phyloP scores from a whole-genome alignment of 2,113 vertebrate genomes.

The Tapirus terrestris region DNA sequence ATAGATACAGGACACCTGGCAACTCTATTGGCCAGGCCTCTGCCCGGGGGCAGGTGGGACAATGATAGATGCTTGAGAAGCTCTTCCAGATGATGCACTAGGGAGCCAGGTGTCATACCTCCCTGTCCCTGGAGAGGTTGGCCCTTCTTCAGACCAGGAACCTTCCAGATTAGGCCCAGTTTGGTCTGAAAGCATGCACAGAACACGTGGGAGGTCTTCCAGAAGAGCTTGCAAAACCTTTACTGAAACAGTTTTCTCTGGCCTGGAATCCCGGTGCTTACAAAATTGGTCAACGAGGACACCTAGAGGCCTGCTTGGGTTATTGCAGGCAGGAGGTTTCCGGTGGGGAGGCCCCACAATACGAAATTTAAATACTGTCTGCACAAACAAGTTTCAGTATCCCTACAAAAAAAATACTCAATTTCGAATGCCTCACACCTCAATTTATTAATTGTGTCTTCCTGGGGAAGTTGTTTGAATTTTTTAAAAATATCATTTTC shows the following conservation, averaged over 20 bases:
- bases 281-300: conserved; percentile 73
- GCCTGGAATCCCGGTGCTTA: neutral
- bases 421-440: neutral
- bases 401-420: neutral
- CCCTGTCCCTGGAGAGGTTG: neutral
- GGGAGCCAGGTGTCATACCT: too few relatives aligned
- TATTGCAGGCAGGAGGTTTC: neutral
- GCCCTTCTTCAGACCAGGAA: neutral
- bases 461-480: neutral
- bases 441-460: neutral
- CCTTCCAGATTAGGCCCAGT: neutral
- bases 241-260: neutral
- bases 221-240: neutral
- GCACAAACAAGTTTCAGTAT: neutral
- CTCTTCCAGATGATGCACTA: too few relatives aligned
- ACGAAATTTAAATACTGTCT: neutral
- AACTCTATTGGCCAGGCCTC: neutral
- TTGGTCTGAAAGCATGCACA: neutral
- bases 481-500: neutral
- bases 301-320: conserved; percentile 68
- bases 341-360: accelerated
- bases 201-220: neutral
- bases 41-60: neutral
- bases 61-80: neutral
- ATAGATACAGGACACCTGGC: neutral